Evolutionary conservation across 2,113 vertebrate species (phyloP).

Genomic region (Coptodon rendalli): DNA sequence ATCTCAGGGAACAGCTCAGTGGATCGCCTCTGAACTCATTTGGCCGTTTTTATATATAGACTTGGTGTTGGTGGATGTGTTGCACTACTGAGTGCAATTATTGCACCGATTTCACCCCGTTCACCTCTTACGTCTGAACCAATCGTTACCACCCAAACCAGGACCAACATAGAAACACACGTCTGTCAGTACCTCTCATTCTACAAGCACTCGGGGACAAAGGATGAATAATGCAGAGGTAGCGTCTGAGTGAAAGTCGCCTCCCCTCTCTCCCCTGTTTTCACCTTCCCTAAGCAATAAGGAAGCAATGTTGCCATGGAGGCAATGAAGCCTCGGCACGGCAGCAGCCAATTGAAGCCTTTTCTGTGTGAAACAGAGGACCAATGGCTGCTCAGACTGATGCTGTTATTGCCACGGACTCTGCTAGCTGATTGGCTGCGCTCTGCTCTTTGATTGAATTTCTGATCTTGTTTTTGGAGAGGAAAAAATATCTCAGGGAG

Average conservation of each 20-base stretch:
- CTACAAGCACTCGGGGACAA: slow-evolving; percentile 55
- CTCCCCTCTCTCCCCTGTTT: slow-evolving; percentile 56
- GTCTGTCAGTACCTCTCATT: slow-evolving; percentile 41
- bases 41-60: slow-evolving; percentile 51
- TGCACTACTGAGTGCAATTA: slow-evolving; percentile 55
- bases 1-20: neutral
- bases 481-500: slow-evolving; percentile 50
- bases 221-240: slow-evolving; percentile 71
- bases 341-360: slow-evolving; percentile 43
- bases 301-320: slow-evolving; percentile 72
- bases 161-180: slow-evolving; percentile 14
- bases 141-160: slow-evolving; percentile 29
- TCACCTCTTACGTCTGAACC: slow-evolving; percentile 35
- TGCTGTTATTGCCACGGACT: slow-evolving; percentile 58
- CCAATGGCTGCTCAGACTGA: slow-evolving; percentile 46
- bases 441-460: slow-evolving; percentile 65
- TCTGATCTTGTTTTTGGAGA: slow-evolving; percentile 61
- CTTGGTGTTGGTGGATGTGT: slow-evolving; percentile 39
- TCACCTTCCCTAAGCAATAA: slow-evolving; percentile 67
- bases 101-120: slow-evolving; percentile 58
- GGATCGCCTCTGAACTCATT: slow-evolving; percentile 9
- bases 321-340: slow-evolving; percentile 59
- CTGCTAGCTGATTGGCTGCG: slow-evolving; percentile 52
- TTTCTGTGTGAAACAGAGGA: slow-evolving; percentile 17
- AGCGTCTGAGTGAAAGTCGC: slow-evolving; percentile 62